phyloP scores from a whole-genome alignment of 2,113 vertebrate genomes.

The Paralichthys olivaceus region DNA sequence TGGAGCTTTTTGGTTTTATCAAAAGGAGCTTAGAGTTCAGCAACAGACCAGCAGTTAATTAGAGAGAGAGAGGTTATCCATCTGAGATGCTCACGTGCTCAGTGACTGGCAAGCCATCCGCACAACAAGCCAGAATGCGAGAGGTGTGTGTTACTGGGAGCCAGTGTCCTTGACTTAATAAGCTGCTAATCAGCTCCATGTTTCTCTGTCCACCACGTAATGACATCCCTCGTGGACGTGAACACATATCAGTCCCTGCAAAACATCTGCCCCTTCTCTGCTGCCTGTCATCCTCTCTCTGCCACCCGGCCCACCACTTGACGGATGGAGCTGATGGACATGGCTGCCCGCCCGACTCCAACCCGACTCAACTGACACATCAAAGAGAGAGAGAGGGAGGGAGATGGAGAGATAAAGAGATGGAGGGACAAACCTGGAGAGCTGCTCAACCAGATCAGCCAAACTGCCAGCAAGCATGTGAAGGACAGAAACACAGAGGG shows the following conservation, averaged over 20 bases:
- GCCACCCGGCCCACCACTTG: conserved; percentile 58
- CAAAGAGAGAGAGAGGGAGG: conserved; percentile 36
- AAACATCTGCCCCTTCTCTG: conserved; percentile 78
- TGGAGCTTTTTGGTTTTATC: conserved; percentile 20
- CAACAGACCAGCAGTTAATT: conserved; percentile 47
- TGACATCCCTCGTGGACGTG: conserved; percentile 68
- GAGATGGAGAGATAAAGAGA: conserved; percentile 13
- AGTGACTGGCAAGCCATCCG: conserved; percentile 43
- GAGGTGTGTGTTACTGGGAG: conserved; percentile 30
- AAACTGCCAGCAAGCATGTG: conserved; percentile 17
- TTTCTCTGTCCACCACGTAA: conserved; percentile 68
- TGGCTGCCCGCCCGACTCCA: conserved; percentile 63
- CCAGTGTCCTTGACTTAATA: conserved; percentile 78
- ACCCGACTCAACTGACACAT: conserved; percentile 61
- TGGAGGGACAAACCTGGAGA: conserved; percentile 30
- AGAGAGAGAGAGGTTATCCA: conserved; percentile 52
- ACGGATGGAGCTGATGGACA: conserved; percentile 67
- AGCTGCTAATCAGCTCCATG: conserved; percentile 75
- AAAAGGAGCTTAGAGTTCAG: conserved; percentile 37
- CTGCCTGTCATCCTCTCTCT: conserved; percentile 65
- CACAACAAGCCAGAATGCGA: conserved; percentile 34
- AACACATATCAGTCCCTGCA: conserved; percentile 60
- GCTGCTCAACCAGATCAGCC: not conserved
- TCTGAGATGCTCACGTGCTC: conserved; percentile 39
- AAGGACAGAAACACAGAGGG: conserved; percentile 39